A percentile compares a stretch with the other conserved stretches of the same genome.
These are phyloP conservation scores for Dusona sp. DNA, from an alignment of 2,888 invertebrate species.

Conservation along the genomic window DNA sequence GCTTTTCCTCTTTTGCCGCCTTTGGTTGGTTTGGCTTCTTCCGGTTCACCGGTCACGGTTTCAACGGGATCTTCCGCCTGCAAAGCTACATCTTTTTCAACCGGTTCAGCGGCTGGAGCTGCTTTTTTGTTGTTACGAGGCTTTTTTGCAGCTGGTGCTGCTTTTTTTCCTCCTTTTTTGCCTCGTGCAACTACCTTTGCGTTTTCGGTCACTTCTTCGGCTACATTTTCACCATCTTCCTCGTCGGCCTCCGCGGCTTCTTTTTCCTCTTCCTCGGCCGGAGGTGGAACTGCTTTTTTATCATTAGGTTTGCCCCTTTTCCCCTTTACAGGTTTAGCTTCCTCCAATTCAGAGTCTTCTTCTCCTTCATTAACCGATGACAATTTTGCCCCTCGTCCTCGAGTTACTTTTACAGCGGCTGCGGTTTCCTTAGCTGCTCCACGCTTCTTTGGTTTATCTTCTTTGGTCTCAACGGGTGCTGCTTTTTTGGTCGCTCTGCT, in stretches of 20 bases:
- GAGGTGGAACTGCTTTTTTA: slow-evolving; percentile 30
- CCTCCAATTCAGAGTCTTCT: slow-evolving; percentile 20
- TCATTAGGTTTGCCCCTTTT: slow-evolving; percentile 43
- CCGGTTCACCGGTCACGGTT: neutral
- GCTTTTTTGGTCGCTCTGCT: slow-evolving; percentile 52
- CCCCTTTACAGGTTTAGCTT: slow-evolving; percentile 25
- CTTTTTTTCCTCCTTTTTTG: slow-evolving; percentile 54
- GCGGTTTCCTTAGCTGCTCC: slow-evolving; percentile 8
- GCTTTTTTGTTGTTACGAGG: slow-evolving; percentile 11
- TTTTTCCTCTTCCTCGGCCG: slow-evolving; percentile 11
- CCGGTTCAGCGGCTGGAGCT: neutral
- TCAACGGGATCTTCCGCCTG: neutral
- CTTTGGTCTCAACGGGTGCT: slow-evolving; percentile 7
- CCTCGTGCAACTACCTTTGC: slow-evolving; percentile 27
- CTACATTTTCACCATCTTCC: slow-evolving; percentile 9
- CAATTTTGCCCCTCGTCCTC: slow-evolving; percentile 50
- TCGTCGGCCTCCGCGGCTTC: neutral
- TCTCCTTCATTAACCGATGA: slow-evolving; percentile 39
- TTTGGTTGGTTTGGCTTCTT: slow-evolving; percentile 7
- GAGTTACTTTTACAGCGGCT: slow-evolving; percentile 59
- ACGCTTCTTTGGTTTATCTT: slow-evolving; percentile 60
- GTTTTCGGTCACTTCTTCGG: slow-evolving; percentile 29
- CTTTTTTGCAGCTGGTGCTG: neutral
- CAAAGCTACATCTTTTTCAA: neutral
- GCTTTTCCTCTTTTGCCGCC: slow-evolving; percentile 52